phyloP scores from a whole-genome alignment of 2,113 vertebrate genomes.

The Coreoperca whiteheadi region DNA sequence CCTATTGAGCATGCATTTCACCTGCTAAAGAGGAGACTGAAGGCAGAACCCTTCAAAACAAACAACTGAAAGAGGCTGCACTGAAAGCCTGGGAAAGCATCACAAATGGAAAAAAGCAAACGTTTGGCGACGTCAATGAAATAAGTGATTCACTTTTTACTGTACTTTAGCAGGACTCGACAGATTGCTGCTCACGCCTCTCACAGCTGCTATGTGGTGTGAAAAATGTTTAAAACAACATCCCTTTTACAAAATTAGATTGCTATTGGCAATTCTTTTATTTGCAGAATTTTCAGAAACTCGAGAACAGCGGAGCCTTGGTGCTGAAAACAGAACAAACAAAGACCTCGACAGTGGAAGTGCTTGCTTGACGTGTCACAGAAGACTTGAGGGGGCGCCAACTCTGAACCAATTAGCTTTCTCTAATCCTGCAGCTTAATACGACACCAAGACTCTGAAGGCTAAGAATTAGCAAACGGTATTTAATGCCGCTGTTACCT shows the following conservation, averaged over 20 bases:
- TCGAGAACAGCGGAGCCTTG: constrained; percentile 4
- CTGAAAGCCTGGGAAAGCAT: no score
- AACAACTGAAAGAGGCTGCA: no score
- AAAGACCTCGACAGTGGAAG: no score
- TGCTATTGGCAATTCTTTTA: constrained; percentile 17
- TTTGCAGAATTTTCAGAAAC: constrained; percentile 23
- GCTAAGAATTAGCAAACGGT: constrained; percentile 39
- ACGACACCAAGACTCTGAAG: constrained; percentile 39
- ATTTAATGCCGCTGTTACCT: constrained; percentile 29
- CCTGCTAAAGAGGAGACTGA: no score
- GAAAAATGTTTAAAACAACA: constrained; percentile 22
- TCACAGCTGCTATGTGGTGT: constrained; percentile 3
- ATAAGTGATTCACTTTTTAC: no score
- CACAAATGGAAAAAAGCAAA: no score
- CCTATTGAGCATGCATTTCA: no score
- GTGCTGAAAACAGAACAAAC: constrained; percentile 2
- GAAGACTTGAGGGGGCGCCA: neutral
- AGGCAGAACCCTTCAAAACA: no score
- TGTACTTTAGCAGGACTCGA: constrained; percentile 13
- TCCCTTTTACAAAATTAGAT: constrained; percentile 35
- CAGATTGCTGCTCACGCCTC: constrained; percentile 21
- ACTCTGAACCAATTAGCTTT: constrained; percentile 48
- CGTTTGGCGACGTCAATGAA: no score
- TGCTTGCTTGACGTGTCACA: neutral
- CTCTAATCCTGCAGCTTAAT: constrained; percentile 63